Evolutionary conservation across 2,113 vertebrate species (phyloP).

Genomic region (Chionomys nivalis): DNA sequence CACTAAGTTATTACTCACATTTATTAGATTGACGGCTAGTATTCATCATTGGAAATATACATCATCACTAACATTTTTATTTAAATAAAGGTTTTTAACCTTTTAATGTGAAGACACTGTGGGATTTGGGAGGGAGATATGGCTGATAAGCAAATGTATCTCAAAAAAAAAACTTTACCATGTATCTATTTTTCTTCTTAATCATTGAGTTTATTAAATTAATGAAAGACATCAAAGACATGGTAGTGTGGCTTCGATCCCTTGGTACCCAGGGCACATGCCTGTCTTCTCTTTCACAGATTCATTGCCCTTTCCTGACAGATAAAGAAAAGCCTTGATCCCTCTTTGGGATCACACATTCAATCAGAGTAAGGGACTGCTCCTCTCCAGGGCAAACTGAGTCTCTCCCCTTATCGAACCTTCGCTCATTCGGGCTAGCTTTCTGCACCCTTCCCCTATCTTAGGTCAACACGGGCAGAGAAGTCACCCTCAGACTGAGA

Average conservation of each 20-base stretch:
- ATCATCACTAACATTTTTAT: slow-evolving; percentile 14
- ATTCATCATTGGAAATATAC: slow-evolving; percentile 28
- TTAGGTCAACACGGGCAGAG: neutral
- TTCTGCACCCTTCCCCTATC: neutral
- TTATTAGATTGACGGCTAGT: slow-evolving; percentile 45
- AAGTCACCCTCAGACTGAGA: neutral
- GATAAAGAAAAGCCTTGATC: slow-evolving; percentile 59
- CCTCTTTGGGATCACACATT: neutral
- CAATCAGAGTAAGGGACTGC: slow-evolving; percentile 24
- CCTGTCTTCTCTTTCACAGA: slow-evolving; percentile 71
- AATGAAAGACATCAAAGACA: slow-evolving; percentile 38
- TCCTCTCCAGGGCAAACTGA: neutral
- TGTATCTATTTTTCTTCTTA: slow-evolving; percentile 52
- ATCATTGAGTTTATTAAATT: slow-evolving; percentile 55
- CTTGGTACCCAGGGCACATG: slow-evolving; percentile 65
- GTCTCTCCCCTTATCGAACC: neutral
- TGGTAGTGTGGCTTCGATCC: slow-evolving; percentile 65
- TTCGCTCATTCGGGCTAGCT: neutral
- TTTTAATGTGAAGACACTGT: neutral
- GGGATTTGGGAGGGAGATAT: neutral
- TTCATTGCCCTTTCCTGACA: slow-evolving; percentile 79
- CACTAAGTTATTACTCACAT: slow-evolving; percentile 1
- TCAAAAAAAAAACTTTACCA: neutral
- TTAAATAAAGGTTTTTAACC: neutral
- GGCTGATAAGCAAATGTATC: neutral